Evolutionary conservation across 2,888 invertebrate genomes (phyloP), one percentile per base, ranked within the genome.

Genomic region (Drosophila maculinotata): DNA sequence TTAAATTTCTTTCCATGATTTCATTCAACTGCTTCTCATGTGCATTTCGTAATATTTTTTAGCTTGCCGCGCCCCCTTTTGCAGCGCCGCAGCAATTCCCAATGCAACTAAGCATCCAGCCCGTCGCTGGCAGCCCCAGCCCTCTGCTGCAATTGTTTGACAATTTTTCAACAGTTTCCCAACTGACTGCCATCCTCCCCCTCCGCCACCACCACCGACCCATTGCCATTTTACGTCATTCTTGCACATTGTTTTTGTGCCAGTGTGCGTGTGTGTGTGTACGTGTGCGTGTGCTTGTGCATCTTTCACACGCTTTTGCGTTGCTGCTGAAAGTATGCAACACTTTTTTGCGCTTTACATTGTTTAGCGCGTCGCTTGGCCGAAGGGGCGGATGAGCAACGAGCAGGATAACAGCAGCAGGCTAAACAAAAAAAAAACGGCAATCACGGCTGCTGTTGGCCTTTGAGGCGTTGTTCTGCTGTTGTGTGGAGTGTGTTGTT

Each of bases 121-220:
- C n/a, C n/a, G n/a, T n/a, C n/a, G n/a, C n/a, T n/a, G n/a, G n/a
- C n/a, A n/a, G n/a, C 36, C 25, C 15, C 30, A 38, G 20, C 47
- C 56, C 33, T 65, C 62, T 44, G 56, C 53, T 45, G 71, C 87
- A 87, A 83, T 87, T 83, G 83, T 83, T 87, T 83, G 83, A 83
- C 87, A 85, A 83, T 87, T 83, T 83, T 83, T 81, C 87, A 84
- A 80, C 81, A 71, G 78, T 81, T 84, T 80, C 82, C 76, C 81
- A 80, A 45, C 56, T 59, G 84, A 83, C 64, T 65, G 79, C 64
- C 64, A 58, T 64, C 60, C 51, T 65, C 56, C 44, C 45, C 35
- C 56, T 48, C 45, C 35, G 35, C 44, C 38, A 26, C 20, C n/a
- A 23, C 35, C 20, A 41, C 30, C 15, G 8, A 20, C 14, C 15